phyloP scores from a whole-genome alignment of 2,113 vertebrate genomes.

The Brachyhypopomus gauderio region DNA sequence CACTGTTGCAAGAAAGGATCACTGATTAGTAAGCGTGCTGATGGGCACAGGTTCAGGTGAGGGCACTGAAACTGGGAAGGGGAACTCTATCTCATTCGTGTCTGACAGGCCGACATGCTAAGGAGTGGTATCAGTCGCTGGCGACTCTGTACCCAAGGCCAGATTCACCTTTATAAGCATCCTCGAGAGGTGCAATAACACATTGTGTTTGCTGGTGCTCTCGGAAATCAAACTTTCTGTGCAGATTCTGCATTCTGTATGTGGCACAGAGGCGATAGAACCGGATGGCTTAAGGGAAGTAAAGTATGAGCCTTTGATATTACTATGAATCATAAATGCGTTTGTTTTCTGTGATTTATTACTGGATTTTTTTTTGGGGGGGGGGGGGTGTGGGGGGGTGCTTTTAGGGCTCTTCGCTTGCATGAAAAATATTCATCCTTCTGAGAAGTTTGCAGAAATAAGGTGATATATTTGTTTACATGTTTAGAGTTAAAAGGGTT shows the following conservation, averaged over 20 bases:
- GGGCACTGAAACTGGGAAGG: slow-evolving; percentile 4
- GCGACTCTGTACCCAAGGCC: background rate
- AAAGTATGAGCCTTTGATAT: slow-evolving; percentile 3
- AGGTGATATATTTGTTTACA: background rate
- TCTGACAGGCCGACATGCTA: slow-evolving; percentile 8
- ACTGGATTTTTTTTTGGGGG: slow-evolving; percentile 1
- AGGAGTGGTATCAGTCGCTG: background rate
- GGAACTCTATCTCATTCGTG: slow-evolving; percentile 5
- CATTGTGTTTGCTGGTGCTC: background rate
- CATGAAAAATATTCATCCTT: background rate
- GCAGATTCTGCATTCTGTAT: background rate
- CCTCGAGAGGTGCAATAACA: background rate
- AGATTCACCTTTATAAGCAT: background rate
- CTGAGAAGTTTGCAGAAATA: background rate
- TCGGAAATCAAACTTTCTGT: background rate
- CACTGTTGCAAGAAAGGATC: too few relatives aligned
- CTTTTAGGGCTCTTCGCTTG: background rate
- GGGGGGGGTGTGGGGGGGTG: too few relatives aligned
- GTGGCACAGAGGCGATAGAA: background rate
- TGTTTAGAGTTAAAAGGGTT: background rate
- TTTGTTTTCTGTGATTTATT: slow-evolving; percentile 6
- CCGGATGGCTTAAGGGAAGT: background rate
- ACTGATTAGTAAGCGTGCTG: background rate
- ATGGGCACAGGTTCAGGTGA: background rate
- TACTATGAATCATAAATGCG: slow-evolving; percentile 11